phyloP scores from a whole-genome alignment of 2,797 vertebrate genomes.

The Acanthiza pusilla region DNA sequence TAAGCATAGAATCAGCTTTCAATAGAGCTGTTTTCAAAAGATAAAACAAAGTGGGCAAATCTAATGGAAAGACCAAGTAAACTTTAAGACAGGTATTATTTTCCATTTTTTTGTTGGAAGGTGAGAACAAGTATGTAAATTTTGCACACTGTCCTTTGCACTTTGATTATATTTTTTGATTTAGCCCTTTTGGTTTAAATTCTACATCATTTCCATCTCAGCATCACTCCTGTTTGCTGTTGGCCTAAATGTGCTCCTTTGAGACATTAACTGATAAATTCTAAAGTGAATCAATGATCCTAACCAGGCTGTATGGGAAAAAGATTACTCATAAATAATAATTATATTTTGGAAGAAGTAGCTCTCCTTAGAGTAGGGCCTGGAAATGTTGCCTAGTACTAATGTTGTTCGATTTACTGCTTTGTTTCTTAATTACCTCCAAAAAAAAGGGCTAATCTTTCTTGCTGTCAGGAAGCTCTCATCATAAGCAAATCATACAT shows the following conservation, averaged over 20 bases:
- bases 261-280: not conserved
- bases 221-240: not conserved
- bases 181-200: not conserved
- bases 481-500: not conserved
- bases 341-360: not conserved
- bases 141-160: not conserved
- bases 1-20: not conserved
- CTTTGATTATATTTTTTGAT: not conserved
- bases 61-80: not conserved
- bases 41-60: not conserved
- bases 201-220: not conserved
- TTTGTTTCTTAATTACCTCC: slow-evolving; percentile 33
- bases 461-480: not conserved
- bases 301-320: not conserved
- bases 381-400: not conserved
- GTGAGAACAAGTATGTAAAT: not conserved
- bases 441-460: slow-evolving; percentile 1
- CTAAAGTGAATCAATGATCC: not conserved
- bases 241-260: not conserved
- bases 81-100: not conserved
- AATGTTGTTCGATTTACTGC: not conserved
- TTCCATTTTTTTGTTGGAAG: not conserved
- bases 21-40: not conserved
- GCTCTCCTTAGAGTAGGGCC: not conserved
- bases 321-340: slow-evolving; percentile 1